Percentiles rank a stretch among this genome's conserved stretches.
These are phyloP conservation scores for Acanthurus leucopareius DNA, from an alignment of 2,797 vertebrate species.

Conservation along the genomic window DNA sequence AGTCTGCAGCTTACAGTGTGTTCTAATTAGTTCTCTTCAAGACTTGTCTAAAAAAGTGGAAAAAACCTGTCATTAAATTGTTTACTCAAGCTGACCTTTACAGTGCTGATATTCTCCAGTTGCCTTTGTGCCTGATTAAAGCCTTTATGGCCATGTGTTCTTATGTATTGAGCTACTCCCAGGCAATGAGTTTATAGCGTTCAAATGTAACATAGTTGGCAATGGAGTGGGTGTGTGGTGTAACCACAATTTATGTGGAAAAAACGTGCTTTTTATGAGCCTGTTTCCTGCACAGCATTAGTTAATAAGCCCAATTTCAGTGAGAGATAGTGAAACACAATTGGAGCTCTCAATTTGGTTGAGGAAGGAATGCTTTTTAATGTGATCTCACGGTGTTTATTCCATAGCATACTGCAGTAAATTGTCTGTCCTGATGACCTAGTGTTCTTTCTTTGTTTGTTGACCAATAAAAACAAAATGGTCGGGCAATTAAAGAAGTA, in stretches of 20 bases:
- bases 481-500: conserved; percentile 50
- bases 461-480: conserved; percentile 64
- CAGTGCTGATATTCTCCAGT: conserved; percentile 51
- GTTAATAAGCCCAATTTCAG: conserved; percentile 80
- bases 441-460: conserved; percentile 53
- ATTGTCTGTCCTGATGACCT: conserved; percentile 62
- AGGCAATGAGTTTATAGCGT: conserved; percentile 59
- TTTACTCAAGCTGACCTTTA: conserved; percentile 76
- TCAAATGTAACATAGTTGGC: conserved; percentile 63
- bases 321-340: conserved; percentile 75
- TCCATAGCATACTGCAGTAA: conserved; percentile 62
- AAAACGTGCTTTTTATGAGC: conserved; percentile 73
- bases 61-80: conserved; percentile 56
- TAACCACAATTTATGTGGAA: conserved; percentile 81
- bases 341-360: conserved; percentile 68
- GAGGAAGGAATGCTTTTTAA: conserved; percentile 57
- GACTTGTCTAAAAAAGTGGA: conserved; percentile 43
- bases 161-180: conserved; percentile 36
- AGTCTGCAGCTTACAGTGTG: conserved; percentile 10
- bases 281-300: conserved; percentile 65
- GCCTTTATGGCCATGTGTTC: conserved; percentile 58
- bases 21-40: conserved; percentile 52
- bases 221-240: conserved; percentile 47
- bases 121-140: conserved; percentile 67
- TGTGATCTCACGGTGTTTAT: conserved; percentile 62